phyloP scores from a whole-genome alignment of 2,888 invertebrate species.

The Protodeltote pygarga region DNA sequence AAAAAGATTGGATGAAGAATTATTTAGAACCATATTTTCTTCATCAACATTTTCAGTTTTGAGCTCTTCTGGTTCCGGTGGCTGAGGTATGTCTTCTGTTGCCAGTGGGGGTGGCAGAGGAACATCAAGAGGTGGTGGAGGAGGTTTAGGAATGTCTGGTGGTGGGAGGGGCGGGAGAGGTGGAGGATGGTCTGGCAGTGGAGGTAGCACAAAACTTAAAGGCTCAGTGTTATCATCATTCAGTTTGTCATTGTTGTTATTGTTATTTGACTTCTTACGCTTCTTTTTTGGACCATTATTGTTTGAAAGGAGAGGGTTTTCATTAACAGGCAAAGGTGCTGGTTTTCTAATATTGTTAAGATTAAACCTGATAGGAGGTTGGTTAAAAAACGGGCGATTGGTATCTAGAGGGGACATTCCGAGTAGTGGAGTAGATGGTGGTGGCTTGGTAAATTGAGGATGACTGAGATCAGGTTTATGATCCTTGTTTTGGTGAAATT shows the following conservation, averaged over 20 bases:
- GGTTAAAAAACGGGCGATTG: slow-evolving; percentile 78
- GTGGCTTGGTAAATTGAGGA: slow-evolving; percentile 71
- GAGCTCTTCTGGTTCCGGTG: slow-evolving; percentile 67
- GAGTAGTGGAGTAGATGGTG: slow-evolving; percentile 70
- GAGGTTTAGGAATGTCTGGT: slow-evolving; percentile 75
- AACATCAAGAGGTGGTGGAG: slow-evolving; percentile 69
- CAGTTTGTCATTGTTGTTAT: too few species aligned
- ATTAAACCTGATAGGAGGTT: slow-evolving; percentile 82
- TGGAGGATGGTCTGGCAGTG: slow-evolving; percentile 86
- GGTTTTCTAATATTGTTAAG: slow-evolving; percentile 76
- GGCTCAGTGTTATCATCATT: slow-evolving; percentile 59
- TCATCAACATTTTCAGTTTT: slow-evolving; percentile 48
- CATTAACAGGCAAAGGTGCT: slow-evolving; percentile 71
- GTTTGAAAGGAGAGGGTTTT: slow-evolving; percentile 75
- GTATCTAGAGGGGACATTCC: slow-evolving; percentile 80
- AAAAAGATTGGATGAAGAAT: slow-evolving; percentile 67
- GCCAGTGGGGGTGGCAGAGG: slow-evolving; percentile 81
- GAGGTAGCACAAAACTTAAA: slow-evolving; percentile 68
- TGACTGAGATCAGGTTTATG: slow-evolving; percentile 62
- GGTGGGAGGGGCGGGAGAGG: slow-evolving; percentile 84
- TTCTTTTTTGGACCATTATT: slow-evolving; percentile 90
- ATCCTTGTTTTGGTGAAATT: slow-evolving; percentile 72
- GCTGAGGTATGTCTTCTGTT: slow-evolving; percentile 75
- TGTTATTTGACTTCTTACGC: slow-evolving; percentile 90
- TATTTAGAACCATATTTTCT: slow-evolving; percentile 59